Base-by-base conservation (phyloP, 1,140 invertebrate species). In the Lanistes nyassanus region DNA sequence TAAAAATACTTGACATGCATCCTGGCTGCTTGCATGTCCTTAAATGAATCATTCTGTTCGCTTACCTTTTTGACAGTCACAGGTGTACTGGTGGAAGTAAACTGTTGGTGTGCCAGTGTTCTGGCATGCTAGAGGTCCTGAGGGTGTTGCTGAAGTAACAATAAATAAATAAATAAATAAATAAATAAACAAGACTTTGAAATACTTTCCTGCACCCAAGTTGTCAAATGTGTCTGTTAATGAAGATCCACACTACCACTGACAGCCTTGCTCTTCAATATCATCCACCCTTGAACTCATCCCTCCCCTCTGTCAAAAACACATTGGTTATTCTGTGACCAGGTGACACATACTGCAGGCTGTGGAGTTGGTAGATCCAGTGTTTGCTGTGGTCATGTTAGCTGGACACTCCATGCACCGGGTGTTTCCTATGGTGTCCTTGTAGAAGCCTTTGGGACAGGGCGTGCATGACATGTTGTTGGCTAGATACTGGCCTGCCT, bases 331-430 rank as follows among this genome's bases (percentile, higher is more conserved):
- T n/a, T n/a, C n/a, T n/a, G n/a, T n/a, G 9, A 47, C 42, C 19
- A 47, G 19, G 42, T 47, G 5, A 47, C 42, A 47, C 42, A 2
- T 47, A 47, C 42, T 47, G 42, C 66, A 68, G 53, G 0, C 39
- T 5, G 39, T 31, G 6, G 16, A 16, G 23, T 5, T 11, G 21
- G 26, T 47, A 5, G 66, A 29, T 23, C 66, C 66, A 51, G 23
- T 53, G 11, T 1, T 37, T 3, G 94, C 93, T 0, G 98, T 99
- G 2, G 97, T 99, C 79, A 94, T 93, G 13, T 94, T 96, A 89
- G 97, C 98, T 21, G 93, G 91, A 90, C 98, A 99, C 11, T 92
- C 90, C 31, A 94, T 92, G 82, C 98, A 99, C 3, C 95, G 92
- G 11, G 16, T 42, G 68, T 70, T 55, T 13, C 53, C 68, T 36